Evolutionary conservation across 2,113 vertebrate species (phyloP), one percentile per base, ranked within the genome.

Genomic region (Melanerpes formicivorus): DNA sequence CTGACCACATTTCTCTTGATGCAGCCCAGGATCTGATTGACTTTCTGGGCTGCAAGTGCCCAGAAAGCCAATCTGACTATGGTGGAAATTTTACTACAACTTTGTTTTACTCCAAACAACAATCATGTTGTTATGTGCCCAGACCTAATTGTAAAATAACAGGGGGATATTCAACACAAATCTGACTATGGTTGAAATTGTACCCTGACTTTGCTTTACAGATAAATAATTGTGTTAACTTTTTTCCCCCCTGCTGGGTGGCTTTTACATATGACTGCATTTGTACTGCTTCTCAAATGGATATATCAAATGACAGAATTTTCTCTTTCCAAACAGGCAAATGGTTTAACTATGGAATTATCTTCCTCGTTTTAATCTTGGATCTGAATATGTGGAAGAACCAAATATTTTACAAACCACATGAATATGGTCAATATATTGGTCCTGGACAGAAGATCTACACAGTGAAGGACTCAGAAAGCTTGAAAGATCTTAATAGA

Each of bases 371-470:
- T 92, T 97, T 99, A 94, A 99, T 99, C 93, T 97, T 99, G 98
- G 99, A 99, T 96, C 98, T 99, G 23, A 99, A 99, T 96, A 99
- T 99, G 99, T 99, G 99, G 99, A 99, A 99, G 97, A 99, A 99
- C 94, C 99, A 99, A 97, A 99, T 99, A 97, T 99, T 99, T 97
- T 99, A 99, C 96, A 98, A 98, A 90, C 99, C 99, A 94, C 98
- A 99, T 29, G 99, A 99, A 93, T 99, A 99, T 22, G 99, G 99
- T 15, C 99, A 99, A 80, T 99, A 99, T 32, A 98, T 99, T 0
- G 99, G 99, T 32, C 99, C 99, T 9, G 99, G 99, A 3, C 98
- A 99, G 96, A 99, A 99, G 97, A 99, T 99, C 96, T 99, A 98
- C 93, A 99, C 98, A 1, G 99, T 99, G 93, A 98, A 99, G 95